phyloP scores from a whole-genome alignment of 2,797 vertebrate genomes.

The Gallinago stenura region DNA sequence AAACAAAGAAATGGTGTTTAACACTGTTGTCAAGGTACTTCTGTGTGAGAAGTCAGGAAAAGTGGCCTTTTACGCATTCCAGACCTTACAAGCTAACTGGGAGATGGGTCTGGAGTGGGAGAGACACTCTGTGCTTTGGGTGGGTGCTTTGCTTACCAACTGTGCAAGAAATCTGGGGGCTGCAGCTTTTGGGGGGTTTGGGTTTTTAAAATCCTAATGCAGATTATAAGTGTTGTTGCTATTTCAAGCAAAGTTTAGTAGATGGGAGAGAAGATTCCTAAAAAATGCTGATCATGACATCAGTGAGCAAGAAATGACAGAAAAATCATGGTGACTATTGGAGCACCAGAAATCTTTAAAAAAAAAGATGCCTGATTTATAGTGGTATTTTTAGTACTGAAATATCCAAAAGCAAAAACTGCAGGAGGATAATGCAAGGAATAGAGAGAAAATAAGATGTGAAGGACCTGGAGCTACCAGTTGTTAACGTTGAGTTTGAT shows the following conservation, averaged over 20 bases:
- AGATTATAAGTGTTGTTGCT: background rate
- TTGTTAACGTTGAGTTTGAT: background rate
- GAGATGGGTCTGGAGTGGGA: background rate
- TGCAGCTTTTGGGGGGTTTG: background rate
- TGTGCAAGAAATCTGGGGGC: background rate
- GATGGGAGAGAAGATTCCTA: background rate
- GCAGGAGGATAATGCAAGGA: background rate
- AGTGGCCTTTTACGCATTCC: background rate
- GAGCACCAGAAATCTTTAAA: background rate
- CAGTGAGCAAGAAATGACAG: background rate
- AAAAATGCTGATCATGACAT: background rate
- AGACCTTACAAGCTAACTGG: background rate
- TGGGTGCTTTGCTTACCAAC: background rate
- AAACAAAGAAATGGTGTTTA: no score
- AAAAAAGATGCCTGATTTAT: background rate
- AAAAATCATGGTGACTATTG: background rate
- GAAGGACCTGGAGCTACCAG: background rate
- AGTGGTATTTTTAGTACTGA: background rate
- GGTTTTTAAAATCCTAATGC: background rate
- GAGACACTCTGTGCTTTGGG: background rate
- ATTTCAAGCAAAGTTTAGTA: background rate
- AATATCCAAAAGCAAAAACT: background rate
- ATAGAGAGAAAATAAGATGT: background rate
- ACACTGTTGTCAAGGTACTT: background rate
- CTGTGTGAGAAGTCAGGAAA: background rate